Conservation (phyloP, 2,888 invertebrate species). For the Euphydryas editha region DNA sequence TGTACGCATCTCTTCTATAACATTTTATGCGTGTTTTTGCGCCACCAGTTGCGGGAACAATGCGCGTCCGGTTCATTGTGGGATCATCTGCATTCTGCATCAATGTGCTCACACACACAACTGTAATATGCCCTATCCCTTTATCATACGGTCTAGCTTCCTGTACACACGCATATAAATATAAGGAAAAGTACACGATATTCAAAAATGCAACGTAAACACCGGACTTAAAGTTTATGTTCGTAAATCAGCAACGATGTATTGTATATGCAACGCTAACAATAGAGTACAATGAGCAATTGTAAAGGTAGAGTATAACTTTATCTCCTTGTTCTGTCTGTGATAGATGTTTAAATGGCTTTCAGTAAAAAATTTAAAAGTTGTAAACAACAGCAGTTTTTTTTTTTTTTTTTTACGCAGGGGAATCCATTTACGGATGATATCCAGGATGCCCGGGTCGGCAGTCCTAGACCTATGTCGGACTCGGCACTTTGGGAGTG, state of each 20-base stretch:
- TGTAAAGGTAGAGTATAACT: constrained; percentile 13
- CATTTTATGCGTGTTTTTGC: constrained; percentile 27
- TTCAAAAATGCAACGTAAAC: neutral
- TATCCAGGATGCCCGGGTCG: no score
- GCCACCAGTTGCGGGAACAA: constrained; percentile 46
- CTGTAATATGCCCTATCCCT: constrained; percentile 19
- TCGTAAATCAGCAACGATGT: neutral
- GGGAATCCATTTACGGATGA: no score
- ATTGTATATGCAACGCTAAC: constrained; percentile 20
- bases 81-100: constrained; percentile 60
- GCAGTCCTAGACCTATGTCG: no score
- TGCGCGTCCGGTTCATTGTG: constrained; percentile 53
- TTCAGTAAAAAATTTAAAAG: constrained; percentile 5
- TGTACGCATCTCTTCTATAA: neutral
- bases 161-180: neutral
- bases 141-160: constrained; percentile 15
- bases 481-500: no score
- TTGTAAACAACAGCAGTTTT: neutral
- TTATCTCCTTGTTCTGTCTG: constrained; percentile 6
- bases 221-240: neutral
- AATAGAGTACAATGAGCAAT: constrained; percentile 30
- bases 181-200: neutral
- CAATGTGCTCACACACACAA: neutral
- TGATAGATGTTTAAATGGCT: neutral
- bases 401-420: no score